Conservation (phyloP, 2,888 invertebrate genomes). For the Serrognathus titanus region DNA sequence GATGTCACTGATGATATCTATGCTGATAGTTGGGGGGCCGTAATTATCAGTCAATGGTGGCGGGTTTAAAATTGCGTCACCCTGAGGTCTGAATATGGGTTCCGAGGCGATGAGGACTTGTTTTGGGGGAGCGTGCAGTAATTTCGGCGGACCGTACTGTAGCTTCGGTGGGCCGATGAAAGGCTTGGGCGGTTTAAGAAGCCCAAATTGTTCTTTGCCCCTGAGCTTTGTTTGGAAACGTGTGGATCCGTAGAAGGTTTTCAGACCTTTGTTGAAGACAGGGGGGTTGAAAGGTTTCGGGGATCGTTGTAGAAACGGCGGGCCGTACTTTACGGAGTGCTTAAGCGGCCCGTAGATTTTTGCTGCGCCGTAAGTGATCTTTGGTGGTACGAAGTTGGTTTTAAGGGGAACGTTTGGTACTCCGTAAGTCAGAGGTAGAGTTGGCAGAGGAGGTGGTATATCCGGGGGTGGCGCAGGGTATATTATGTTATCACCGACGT, state of each 20-base stretch:
- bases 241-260: conserved; percentile 41
- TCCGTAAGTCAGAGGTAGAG: conserved; percentile 21
- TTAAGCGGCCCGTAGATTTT: conserved; percentile 34
- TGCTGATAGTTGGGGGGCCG: conserved; percentile 34
- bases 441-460: conserved; percentile 44
- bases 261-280: conserved; percentile 51
- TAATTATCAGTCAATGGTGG: conserved; percentile 35
- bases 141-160: conserved; percentile 46
- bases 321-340: conserved; percentile 24
- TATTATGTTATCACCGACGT: conserved; percentile 46
- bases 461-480: conserved; percentile 52
- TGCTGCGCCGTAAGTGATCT: conserved; percentile 30
- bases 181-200: conserved; percentile 33
- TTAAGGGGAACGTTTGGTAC: conserved; percentile 23
- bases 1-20: conserved; percentile 1
- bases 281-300: conserved; percentile 33
- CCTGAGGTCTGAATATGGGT: conserved; percentile 21
- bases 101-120: conserved; percentile 40
- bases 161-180: conserved; percentile 36
- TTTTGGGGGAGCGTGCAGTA: conserved; percentile 46
- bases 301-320: conserved; percentile 32
- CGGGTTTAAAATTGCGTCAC: conserved; percentile 43
- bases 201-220: conserved; percentile 35
- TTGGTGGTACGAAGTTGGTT: conserved; percentile 34
- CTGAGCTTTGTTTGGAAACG: conserved; percentile 43